Conservation (phyloP, 2,888 invertebrate genomes). For the Tanypteryx hageni region DNA sequence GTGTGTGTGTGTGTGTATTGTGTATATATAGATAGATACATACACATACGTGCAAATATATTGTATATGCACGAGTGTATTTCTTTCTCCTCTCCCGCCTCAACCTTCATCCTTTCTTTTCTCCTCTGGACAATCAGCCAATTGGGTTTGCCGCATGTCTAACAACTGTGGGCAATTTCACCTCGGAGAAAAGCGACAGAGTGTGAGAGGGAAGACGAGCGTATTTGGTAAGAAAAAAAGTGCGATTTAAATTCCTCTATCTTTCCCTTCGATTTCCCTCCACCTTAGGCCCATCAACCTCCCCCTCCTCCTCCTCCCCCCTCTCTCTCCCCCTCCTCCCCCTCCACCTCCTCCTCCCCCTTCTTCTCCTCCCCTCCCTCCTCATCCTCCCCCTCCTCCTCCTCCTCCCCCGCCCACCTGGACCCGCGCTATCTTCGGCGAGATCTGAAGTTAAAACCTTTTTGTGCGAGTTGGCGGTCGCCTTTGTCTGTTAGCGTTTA, state of each 20-base stretch:
- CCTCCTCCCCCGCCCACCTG: no score
- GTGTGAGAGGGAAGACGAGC: neutral
- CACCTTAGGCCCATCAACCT: neutral
- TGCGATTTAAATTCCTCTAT: conserved; percentile 6
- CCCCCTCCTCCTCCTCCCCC: neutral
- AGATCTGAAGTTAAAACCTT: conserved; percentile 34
- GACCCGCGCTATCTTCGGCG: conserved; percentile 50
- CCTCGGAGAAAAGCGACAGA: neutral
- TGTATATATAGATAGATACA: no score
- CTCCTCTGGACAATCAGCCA: conserved; percentile 54
- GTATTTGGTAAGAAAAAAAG: conserved; percentile 7
- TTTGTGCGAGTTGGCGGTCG: conserved; percentile 43
- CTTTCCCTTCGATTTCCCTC: neutral
- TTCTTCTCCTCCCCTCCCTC: neutral
- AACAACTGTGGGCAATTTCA: neutral
- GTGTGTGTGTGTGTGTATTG: no score
- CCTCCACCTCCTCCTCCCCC: neutral
- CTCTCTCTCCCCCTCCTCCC: neutral
- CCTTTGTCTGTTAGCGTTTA: conserved; percentile 47
- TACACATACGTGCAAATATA: no score
- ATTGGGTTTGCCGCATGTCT: conserved; percentile 54
- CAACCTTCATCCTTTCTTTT: conserved; percentile 24
- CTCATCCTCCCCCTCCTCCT: neutral
- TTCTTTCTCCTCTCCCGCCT: neutral
- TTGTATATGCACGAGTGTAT: neutral